phyloP scores from a whole-genome alignment of 2,797 vertebrate species.

The Halcyon smyrnensis region DNA sequence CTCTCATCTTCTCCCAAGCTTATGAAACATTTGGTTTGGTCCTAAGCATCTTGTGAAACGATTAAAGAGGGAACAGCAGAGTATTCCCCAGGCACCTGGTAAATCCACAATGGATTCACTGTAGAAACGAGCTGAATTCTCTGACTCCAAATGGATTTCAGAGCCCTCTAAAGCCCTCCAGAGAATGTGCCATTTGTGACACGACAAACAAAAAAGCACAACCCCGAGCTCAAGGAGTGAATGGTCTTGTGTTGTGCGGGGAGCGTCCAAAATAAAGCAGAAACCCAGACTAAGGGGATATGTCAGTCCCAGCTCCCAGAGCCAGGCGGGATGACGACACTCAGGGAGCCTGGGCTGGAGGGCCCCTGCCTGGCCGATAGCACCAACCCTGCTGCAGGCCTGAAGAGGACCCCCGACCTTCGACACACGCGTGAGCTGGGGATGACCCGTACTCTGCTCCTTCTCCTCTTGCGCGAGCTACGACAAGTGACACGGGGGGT shows the following conservation, averaged over 20 bases:
- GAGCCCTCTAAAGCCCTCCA: constrained; percentile 17
- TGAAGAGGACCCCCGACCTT: background rate
- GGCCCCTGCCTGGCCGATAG: background rate
- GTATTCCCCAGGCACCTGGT: constrained; percentile 33
- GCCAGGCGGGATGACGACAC: background rate
- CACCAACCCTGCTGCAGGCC: background rate
- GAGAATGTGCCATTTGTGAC: background rate
- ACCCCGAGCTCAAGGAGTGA: background rate
- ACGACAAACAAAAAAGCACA: background rate
- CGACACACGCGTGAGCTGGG: background rate
- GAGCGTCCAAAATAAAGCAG: background rate
- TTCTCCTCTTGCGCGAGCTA: background rate
- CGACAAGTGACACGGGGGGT: background rate
- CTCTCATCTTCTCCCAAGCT: constrained; percentile 32
- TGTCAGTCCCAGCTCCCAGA: background rate
- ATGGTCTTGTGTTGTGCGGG: background rate
- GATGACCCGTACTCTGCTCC: background rate
- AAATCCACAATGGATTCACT: constrained; percentile 53
- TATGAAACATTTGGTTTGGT: constrained; percentile 36
- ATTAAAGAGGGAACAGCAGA: background rate
- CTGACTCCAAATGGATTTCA: background rate
- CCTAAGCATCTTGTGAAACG: background rate
- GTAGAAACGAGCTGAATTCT: constrained; percentile 17
- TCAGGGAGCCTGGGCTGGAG: background rate
- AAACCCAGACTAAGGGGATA: background rate